These are phyloP conservation scores for Cephus rjabovi DNA, from an alignment of 2,888 invertebrate genomes.

Conservation along the genomic window DNA sequence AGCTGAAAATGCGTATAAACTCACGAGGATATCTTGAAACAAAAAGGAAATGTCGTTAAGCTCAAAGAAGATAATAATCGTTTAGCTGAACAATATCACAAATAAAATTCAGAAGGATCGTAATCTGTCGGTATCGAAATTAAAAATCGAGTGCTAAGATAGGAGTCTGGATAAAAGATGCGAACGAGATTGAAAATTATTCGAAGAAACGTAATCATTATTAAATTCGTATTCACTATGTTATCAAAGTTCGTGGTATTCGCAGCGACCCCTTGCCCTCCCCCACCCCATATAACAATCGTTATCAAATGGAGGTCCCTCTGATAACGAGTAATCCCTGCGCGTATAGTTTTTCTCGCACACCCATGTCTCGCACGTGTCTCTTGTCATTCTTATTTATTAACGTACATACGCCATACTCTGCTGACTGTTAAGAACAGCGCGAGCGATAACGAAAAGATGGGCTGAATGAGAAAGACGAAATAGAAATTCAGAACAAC, in stretches of 20 bases:
- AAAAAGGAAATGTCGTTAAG: constrained; percentile 32
- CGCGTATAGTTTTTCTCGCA: neutral
- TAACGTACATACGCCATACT: neutral
- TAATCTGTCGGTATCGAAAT: neutral
- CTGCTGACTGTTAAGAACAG: neutral
- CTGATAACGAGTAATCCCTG: neutral
- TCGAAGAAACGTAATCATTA: neutral
- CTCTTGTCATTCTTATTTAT: neutral
- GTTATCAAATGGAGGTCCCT: neutral
- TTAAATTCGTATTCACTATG: constrained; percentile 22
- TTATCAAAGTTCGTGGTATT: constrained; percentile 19
- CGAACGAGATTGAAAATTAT: neutral
- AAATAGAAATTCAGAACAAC: neutral
- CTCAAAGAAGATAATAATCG: constrained; percentile 44
- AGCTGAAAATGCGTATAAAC: neutral
- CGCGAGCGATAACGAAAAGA: neutral
- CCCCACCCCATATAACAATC: constrained; percentile 9
- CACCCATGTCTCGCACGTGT: neutral
- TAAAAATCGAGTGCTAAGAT: neutral
- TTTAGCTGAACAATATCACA: constrained; percentile 18
- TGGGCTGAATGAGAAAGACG: too few relatives aligned
- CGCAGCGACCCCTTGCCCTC: constrained; percentile 32
- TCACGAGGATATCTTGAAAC: neutral
- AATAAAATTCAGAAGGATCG: neutral
- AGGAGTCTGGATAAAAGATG: neutral